Conservation (phyloP, 1,140 invertebrate genomes). For the Choristoneura fumiferana region DNA sequence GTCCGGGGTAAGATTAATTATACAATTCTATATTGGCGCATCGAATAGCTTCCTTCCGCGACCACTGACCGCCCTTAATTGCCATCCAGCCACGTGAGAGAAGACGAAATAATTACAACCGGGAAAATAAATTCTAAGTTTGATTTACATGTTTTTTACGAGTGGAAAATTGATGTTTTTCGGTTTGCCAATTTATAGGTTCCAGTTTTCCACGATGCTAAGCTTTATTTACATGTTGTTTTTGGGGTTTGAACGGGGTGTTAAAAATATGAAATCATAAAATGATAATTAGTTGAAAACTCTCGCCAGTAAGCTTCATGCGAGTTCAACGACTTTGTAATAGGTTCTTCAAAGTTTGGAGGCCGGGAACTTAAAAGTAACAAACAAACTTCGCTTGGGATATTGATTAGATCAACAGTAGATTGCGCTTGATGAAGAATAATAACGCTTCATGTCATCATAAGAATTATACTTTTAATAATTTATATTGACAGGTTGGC, state of each 20-base stretch:
- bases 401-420: conserved; percentile 9
- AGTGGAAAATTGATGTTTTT: conserved; percentile 29
- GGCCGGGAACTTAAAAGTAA: conserved; percentile 11
- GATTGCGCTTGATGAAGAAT: background rate
- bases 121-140: conserved; percentile 34
- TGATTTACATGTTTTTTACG: conserved; percentile 44
- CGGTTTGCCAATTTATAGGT: conserved; percentile 38
- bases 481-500: too few species aligned
- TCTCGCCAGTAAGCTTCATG: background rate
- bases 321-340: conserved; percentile 11
- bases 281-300: conserved; percentile 3
- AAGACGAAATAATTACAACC: conserved; percentile 46
- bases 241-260: background rate
- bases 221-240: background rate
- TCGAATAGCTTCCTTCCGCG: conserved; percentile 41
- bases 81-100: conserved; percentile 21
- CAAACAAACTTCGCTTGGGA: conserved; percentile 5
- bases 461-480: background rate
- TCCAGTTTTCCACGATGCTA: background rate
- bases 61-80: conserved; percentile 38
- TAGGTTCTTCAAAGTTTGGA: conserved; percentile 6
- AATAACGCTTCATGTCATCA: background rate
- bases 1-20: conserved; percentile 44
- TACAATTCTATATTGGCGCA: conserved; percentile 42
- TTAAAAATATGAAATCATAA: background rate